Base-by-base conservation (phyloP, 2,113 vertebrate genomes). In the Cynoglossus semilaevis region DNA sequence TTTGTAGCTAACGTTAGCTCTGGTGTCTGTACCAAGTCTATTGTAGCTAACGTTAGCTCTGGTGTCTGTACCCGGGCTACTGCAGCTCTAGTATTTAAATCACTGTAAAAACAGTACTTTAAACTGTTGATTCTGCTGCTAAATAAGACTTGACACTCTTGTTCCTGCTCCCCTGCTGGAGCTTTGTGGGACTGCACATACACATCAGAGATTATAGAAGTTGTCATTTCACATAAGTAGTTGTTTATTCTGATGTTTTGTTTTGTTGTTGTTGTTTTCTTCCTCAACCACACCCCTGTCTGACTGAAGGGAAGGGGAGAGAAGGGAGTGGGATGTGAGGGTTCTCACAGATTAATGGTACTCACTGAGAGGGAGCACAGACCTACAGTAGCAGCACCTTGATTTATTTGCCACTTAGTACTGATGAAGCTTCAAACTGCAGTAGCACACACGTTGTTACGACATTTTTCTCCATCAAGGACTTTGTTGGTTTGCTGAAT, bases 391-490 rank as follows among this genome's bases (percentile, higher is more conserved):
- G 71, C 54, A 91, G 91, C 87, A 81, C 82, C 80, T 92, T 96
- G 95, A 96, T 98, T 97, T 95, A 97, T 97, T 90, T 92, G 90
- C 92, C 94, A 96, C 94, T 95, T 99, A 96, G 91, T 83, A 84
- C 89, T 94, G 93, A 98, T 97, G 94, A 94, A 93, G 94, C 95
- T 90, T 93, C 93, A 93, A 93, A 94, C 93, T 89, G 90, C 91
- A 92, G 88, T 90, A 92, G 91, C 88, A 90, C 93, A 93, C 92
- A 90, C 90, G 93, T 93, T 94, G 90, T 89, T 84, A 91, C 86
- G 70, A 90, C 91, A 91, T 95, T 94, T 92, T 94, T 93, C 92
- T 93, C 91, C 78, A 92, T 94, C 92, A 90, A 50, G 60, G 51
- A 74, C 71, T 79, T 67, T 78, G 74, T 75, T 58, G 68, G 40